Evolutionary conservation across 2,888 invertebrate genomes (phyloP).

Genomic region (Epinotia demarniana): DNA sequence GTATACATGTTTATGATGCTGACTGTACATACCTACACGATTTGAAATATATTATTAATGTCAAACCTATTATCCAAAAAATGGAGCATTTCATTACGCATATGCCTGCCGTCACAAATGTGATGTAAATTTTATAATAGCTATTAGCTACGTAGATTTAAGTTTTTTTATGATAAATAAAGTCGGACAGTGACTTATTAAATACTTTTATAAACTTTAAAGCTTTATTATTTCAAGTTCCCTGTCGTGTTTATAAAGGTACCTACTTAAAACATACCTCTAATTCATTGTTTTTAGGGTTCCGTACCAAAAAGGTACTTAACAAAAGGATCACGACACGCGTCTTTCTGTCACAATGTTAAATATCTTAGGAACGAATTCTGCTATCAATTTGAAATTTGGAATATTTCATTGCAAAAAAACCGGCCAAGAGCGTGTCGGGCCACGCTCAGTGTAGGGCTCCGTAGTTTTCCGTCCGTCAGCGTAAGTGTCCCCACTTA

Average conservation of each 20-base stretch:
- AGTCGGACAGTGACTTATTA: constrained; percentile 38
- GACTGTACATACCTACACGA: neutral
- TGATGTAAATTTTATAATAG: constrained; percentile 4
- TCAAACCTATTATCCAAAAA: neutral
- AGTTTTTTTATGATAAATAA: constrained; percentile 24
- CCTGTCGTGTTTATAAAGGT: neutral
- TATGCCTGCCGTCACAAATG: constrained; percentile 8
- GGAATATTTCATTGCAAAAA: too few species aligned
- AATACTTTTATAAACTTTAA: constrained; percentile 25
- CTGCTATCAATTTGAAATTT: too few species aligned
- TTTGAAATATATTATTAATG: neutral
- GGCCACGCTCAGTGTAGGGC: too few species aligned
- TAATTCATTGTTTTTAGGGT: too few species aligned
- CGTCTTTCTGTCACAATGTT: too few species aligned
- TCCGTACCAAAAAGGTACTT: too few species aligned
- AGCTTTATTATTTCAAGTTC: neutral
- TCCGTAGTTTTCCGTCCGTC: too few species aligned
- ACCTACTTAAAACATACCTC: neutral
- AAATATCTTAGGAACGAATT: too few species aligned
- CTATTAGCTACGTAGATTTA: neutral
- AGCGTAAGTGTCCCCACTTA: too few species aligned
- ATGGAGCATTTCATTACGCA: neutral
- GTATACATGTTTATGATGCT: too few species aligned
- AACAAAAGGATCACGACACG: too few species aligned
- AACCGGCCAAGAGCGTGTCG: too few species aligned